A percentile compares a stretch with the other conserved stretches of the same genome.
These are phyloP conservation scores for Tragelaphus strepsiceros DNA, from an alignment of 2,113 vertebrate species.

Conservation along the genomic window DNA sequence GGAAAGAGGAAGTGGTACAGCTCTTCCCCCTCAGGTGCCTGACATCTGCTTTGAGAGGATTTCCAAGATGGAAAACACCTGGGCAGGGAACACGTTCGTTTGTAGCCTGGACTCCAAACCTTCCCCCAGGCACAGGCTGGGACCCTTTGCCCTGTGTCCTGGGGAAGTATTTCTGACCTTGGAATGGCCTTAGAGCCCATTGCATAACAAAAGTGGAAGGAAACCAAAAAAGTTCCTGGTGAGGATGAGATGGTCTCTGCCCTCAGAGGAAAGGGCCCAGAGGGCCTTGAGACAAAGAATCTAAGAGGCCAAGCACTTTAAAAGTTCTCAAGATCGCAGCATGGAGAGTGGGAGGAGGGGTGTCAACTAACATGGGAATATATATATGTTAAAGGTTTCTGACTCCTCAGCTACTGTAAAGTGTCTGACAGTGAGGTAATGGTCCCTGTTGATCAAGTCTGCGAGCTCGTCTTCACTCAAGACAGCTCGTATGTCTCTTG, in stretches of 20 bases:
- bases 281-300: constrained; percentile 32
- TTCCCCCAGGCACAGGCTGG: neutral
- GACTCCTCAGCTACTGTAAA: constrained; percentile 74
- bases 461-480: constrained; percentile 46
- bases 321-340: constrained; percentile 40
- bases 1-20: constrained; percentile 30
- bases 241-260: constrained; percentile 27
- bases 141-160: neutral
- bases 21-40: neutral
- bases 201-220: constrained; percentile 55
- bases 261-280: constrained; percentile 11
- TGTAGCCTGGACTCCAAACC: neutral
- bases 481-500: constrained; percentile 45
- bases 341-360: neutral
- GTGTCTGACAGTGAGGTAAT: constrained; percentile 81
- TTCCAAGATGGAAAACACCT: constrained; percentile 35
- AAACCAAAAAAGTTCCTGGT: constrained; percentile 43
- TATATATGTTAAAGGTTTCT: constrained; percentile 45
- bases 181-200: neutral
- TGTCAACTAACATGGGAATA: neutral
- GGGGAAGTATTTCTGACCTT: constrained; percentile 19
- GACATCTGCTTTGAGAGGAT: constrained; percentile 1
- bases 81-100: neutral
- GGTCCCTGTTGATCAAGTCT: constrained; percentile 71
- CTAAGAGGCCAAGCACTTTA: constrained; percentile 29